These are phyloP conservation scores for Agapornis roseicollis DNA, from an alignment of 2,113 vertebrate species.

Conservation along the genomic window DNA sequence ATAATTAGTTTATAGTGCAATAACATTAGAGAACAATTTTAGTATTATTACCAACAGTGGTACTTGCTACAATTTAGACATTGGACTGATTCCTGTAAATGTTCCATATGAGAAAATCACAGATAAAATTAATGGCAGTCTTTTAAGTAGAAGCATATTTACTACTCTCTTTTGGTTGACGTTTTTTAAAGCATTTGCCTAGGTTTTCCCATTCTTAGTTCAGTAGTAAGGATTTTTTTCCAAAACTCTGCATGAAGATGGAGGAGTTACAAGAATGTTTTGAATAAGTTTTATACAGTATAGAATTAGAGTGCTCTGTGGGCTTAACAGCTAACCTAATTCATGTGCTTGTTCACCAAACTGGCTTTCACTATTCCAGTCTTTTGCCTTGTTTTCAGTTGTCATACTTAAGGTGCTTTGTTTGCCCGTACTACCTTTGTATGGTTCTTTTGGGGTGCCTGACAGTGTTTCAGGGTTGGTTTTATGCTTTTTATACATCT, in stretches of 20 bases:
- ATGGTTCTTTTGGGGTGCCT: background rate
- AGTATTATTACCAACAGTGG: background rate
- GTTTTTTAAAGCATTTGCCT: background rate
- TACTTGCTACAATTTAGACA: background rate
- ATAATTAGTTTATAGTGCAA: background rate
- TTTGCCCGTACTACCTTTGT: background rate
- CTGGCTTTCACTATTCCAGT: background rate
- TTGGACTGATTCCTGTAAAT: background rate
- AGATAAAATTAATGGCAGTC: background rate
- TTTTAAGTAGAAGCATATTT: conserved; percentile 8
- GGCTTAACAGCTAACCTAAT: background rate
- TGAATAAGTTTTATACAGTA: background rate
- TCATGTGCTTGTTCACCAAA: background rate
- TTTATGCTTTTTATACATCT: background rate
- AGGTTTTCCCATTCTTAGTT: background rate
- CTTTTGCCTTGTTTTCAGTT: background rate
- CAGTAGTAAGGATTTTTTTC: background rate
- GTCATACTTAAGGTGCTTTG: background rate
- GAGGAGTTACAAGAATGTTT: background rate
- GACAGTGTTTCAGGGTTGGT: background rate
- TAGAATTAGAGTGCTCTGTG: background rate
- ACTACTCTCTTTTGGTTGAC: background rate
- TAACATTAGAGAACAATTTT: background rate
- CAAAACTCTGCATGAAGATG: background rate
- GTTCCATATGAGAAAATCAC: background rate